Percentiles rank a stretch among this genome's conserved stretches.
Evolutionary conservation across 2,113 vertebrate species (phyloP).

Genomic region (Mixornis gularis): DNA sequence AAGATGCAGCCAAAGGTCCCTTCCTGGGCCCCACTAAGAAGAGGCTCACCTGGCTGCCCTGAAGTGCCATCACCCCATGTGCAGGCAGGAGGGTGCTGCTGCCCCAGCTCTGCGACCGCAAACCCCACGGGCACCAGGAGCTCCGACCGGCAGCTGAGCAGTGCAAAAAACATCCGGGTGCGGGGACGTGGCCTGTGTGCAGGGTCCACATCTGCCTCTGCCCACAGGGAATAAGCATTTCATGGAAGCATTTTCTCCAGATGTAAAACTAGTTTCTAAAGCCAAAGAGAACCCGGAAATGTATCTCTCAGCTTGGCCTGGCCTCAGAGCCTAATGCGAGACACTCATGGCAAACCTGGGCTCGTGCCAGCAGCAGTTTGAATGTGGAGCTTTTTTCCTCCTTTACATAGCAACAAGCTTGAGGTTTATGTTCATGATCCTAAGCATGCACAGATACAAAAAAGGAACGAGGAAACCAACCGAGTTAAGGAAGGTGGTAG

Average conservation of each 20-base stretch:
- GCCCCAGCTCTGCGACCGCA: not conserved
- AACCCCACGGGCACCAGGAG: fast-evolving
- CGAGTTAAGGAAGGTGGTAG: not conserved
- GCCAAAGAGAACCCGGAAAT: conserved; percentile 27
- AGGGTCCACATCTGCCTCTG: conserved; percentile 23
- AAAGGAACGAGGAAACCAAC: not conserved
- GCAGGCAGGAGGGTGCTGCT: not conserved
- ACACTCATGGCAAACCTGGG: not conserved
- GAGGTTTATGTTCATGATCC: not conserved
- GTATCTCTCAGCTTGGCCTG: not conserved
- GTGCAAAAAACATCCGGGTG: not conserved
- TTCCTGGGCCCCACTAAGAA: not conserved
- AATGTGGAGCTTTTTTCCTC: not conserved
- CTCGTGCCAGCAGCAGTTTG: not conserved
- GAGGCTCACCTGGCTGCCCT: not conserved
- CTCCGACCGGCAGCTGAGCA: not conserved
- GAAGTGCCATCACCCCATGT: fast-evolving
- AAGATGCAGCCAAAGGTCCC: not conserved
- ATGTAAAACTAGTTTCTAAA: conserved; percentile 7
- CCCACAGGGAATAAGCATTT: conserved; percentile 19
- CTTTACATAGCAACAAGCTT: not conserved
- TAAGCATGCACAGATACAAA: fast-evolving
- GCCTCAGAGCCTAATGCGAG: not conserved
- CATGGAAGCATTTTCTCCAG: conserved; percentile 31
- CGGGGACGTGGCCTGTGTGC: not conserved